phyloP scores from a whole-genome alignment of 2,888 invertebrate species.

The Saturnia pavonia region DNA sequence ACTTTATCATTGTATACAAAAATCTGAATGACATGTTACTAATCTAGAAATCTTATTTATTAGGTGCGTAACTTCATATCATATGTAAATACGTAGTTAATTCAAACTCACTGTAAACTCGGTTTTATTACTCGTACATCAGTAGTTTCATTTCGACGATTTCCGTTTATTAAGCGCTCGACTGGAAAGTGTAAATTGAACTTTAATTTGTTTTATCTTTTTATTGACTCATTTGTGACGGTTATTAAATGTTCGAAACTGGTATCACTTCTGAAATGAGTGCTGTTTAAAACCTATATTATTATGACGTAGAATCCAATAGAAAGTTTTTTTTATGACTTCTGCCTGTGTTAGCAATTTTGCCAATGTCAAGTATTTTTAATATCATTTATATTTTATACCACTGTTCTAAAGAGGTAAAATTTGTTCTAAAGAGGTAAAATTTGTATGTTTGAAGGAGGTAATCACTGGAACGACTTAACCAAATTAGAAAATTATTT shows the following conservation, averaged over 20 bases:
- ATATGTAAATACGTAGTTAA: neutral
- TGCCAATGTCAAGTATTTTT: too few relatives aligned
- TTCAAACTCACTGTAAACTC: neutral
- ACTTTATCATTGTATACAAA: too few relatives aligned
- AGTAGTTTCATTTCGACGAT: neutral
- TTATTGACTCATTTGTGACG: neutral
- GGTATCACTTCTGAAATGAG: neutral
- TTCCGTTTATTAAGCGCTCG: conserved; percentile 1
- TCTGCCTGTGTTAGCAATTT: too few relatives aligned
- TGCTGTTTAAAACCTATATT: neutral
- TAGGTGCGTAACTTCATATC: neutral
- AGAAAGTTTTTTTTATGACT: too few relatives aligned
- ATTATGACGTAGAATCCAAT: too few relatives aligned
- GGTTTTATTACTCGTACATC: neutral
- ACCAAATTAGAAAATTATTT: too few relatives aligned
- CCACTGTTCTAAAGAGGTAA: too few relatives aligned
- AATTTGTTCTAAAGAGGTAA: too few relatives aligned
- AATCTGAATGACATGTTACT: too few relatives aligned
- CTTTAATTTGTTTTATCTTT: conserved; percentile 7
- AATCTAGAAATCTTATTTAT: neutral
- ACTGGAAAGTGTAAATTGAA: neutral
- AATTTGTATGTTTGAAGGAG: too few relatives aligned
- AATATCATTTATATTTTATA: too few relatives aligned
- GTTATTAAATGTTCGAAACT: conserved; percentile 5
- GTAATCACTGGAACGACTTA: too few relatives aligned